A percentile compares a stretch with the other conserved stretches of the same genome.
Conservation (phyloP, 1,140 invertebrate species). For the Macrostomum lignano region DNA sequence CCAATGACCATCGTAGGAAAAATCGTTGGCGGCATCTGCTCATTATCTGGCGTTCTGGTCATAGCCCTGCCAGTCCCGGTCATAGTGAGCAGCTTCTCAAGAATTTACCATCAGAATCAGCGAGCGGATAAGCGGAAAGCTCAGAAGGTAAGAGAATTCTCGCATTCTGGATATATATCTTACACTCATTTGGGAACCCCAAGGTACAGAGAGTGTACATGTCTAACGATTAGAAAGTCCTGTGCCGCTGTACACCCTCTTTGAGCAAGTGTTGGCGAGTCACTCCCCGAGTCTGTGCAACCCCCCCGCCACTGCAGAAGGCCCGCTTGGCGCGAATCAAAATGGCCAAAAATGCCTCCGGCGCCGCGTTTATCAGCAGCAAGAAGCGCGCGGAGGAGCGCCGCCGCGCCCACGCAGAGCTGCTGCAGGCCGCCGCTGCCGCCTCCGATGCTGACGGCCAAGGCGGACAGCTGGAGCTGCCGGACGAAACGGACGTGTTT, state of each 20-base stretch:
- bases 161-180: no score
- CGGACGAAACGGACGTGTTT: conserved; percentile 86
- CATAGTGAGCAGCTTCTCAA: conserved; percentile 97
- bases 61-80: conserved; percentile 66
- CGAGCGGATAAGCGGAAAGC: conserved; percentile 48
- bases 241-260: no score
- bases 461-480: conserved; percentile 46
- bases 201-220: no score
- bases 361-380: conserved; percentile 87
- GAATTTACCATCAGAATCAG: conserved; percentile 94
- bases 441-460: conserved; percentile 43
- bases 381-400: conserved; percentile 88
- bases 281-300: no score
- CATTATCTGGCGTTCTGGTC: conserved; percentile 66
- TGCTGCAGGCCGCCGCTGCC: conserved; percentile 23
- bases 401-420: no score
- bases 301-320: conserved; percentile 81
- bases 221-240: no score
- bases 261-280: no score
- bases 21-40: conserved; percentile 87
- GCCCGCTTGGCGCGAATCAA: conserved; percentile 75
- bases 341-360: conserved; percentile 89
- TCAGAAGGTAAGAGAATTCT: no score
- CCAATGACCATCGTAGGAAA: conserved; percentile 95
- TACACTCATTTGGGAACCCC: no score